Evolutionary conservation across 2,888 invertebrate species (phyloP), one percentile per base, ranked within the genome.

Genomic region (Drosophila dives): DNA sequence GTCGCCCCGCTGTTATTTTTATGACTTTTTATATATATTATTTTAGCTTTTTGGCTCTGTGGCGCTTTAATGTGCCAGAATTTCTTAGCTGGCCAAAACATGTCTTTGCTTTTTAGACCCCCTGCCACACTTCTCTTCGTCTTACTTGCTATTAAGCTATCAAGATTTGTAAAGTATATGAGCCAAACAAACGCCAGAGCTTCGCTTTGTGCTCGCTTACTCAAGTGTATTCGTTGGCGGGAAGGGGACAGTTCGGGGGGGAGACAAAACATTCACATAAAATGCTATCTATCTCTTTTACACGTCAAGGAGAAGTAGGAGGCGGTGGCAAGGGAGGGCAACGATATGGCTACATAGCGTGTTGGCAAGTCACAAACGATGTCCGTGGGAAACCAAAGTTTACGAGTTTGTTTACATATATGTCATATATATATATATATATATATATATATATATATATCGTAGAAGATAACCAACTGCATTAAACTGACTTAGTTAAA

Each of bases 141-240:
- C 69, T 72, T 59, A 54, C 59, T 74, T 66, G 80, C 89, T 90
- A 90, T 89, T 89, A 89, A 89, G 82, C 80, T 88, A 91, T 91
- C 91, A 88, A 88, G 90, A 90, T 90, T 89, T 89, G 80, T 81
- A 88, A 90, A 91, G 89, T 91, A 88, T 90, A 90, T 89, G 91
- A 89, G 89, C 80, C 90, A 86, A 81, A 83, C 86, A 77, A 83
- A 75, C 83, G 74, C 71, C 66, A 67, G 59, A 62, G 71, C 55
- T 64, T 45, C 66, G 61, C 77, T 77, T 83, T 83, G 86, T 83
- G 61, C 45, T 71, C 68, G 80, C 61, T 59, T 62, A 77, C 71
- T 80, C 72, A 70, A 83, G 83, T 72, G 77, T 74, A 70, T 51
- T 72, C 72, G 48, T 38, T 2, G 73, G 32, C 34, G 34, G 38